Evolutionary conservation across 2,113 vertebrate genomes (phyloP), one percentile per base, ranked within the genome.

Genomic region (Alexandromys fortis): DNA sequence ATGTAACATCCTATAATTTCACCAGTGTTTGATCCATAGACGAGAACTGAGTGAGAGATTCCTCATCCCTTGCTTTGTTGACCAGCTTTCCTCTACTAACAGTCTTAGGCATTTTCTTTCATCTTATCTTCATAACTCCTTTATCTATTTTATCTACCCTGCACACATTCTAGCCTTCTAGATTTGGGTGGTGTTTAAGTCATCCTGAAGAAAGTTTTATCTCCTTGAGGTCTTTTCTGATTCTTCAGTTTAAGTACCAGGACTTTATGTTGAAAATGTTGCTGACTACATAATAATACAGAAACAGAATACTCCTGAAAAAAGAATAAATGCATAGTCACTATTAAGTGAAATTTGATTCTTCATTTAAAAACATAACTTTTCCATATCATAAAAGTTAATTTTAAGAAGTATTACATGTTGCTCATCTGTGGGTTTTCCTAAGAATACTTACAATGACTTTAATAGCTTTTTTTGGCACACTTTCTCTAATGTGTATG

Each of bases 181-280:
- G 92, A 35, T 90, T 88, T 91, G 52, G n/a, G 33, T 63, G 63
- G 33, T 2, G 7, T 22, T 42, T 92, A 77, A n/a, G 42, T 11
- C 13, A 96, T 92, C 35, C 42, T 93, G 10, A 11, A 22, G 19
- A 94, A 8, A 72, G 76, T 95, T 82, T 85, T 68, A 42, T 85
- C 17, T 94, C 21, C 26, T 33, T 68, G n/a, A 83, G 35, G 26
- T 88, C 17, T 85, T 45, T 58, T 94, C 30, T 96, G 82, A 82
- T 86, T 94, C 75, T 97, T 95, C 95, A 97, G 58, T 90, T 91
- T 95, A 79, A 77, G 9, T 58, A 47, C 83, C 38, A 96, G 79
- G 77, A 85, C n/a, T 95, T 96, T 73, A 95, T 92, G 73, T 95
- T 96, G 94, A 33, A 97, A 96, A 90, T 92, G 28, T 73, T 93